Evolutionary conservation across 2,113 vertebrate genomes (phyloP).

Genomic region (Periophthalmodon schlosseri): DNA sequence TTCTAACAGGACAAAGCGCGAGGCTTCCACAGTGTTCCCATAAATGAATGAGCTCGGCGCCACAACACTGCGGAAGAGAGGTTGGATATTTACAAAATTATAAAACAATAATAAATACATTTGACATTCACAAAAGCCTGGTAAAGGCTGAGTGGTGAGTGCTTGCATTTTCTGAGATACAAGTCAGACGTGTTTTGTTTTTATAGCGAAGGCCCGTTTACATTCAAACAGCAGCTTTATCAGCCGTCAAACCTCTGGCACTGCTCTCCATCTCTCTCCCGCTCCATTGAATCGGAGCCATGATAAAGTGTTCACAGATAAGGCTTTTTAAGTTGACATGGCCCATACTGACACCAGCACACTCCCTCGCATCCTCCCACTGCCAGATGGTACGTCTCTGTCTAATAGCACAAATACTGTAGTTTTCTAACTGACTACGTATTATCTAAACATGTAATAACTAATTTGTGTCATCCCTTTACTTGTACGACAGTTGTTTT

Average conservation of each 20-base stretch:
- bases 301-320: slow-evolving; percentile 64
- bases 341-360: slow-evolving; percentile 40
- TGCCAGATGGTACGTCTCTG: slow-evolving; percentile 28
- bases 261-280: slow-evolving; percentile 61
- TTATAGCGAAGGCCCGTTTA: slow-evolving; percentile 37
- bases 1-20: slow-evolving; percentile 86
- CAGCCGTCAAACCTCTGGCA: slow-evolving; percentile 54
- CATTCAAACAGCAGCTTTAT: slow-evolving; percentile 58
- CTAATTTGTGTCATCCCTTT: background rate
- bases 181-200: slow-evolving; percentile 39
- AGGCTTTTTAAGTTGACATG: slow-evolving; percentile 61
- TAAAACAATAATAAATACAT: background rate
- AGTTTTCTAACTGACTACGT: background rate
- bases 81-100: background rate
- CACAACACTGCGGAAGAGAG: slow-evolving; percentile 80
- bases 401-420: background rate
- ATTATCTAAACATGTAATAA: background rate
- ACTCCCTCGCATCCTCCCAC: slow-evolving; percentile 36
- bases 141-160: background rate
- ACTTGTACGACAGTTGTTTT: background rate
- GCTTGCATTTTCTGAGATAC: slow-evolving; percentile 33
- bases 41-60: slow-evolving; percentile 91
- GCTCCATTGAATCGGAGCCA: slow-evolving; percentile 49
- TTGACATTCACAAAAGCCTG: background rate
- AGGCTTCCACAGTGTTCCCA: slow-evolving; percentile 86